phyloP scores from a whole-genome alignment of 2,113 vertebrate species.

The Pachycephala philippinensis region DNA sequence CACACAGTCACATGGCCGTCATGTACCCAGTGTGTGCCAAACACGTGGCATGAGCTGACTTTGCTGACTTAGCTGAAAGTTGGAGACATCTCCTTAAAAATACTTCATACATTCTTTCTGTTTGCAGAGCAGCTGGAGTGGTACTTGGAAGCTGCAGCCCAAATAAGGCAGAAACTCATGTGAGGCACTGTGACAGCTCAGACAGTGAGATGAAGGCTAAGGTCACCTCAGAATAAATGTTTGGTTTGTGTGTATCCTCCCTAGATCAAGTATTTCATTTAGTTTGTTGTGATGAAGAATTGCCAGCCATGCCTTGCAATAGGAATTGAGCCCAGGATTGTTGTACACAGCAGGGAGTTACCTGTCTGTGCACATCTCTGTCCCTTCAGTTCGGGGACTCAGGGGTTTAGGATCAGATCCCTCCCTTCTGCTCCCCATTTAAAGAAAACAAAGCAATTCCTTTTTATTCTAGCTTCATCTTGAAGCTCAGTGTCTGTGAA shows the following conservation, averaged over 20 bases:
- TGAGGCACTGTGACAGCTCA: not conserved
- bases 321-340: not conserved
- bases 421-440: not conserved
- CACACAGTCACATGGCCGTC: not conserved
- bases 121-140: not conserved
- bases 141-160: not conserved
- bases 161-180: not conserved
- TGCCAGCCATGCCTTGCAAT: not conserved
- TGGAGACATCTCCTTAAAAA: not conserved
- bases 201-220: not conserved
- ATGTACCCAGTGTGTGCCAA: not conserved
- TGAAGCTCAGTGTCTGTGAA: not conserved
- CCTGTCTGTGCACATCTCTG: not conserved
- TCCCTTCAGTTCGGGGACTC: not conserved
- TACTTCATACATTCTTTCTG: not conserved
- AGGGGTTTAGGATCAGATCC: not conserved
- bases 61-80: not conserved
- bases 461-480: not conserved
- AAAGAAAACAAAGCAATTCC: not conserved
- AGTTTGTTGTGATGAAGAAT: not conserved
- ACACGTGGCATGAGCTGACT: not conserved
- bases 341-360: accelerated
- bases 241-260: not conserved
- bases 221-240: not conserved
- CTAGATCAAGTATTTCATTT: not conserved